These are phyloP conservation scores for Mechanitis messenoides DNA, from an alignment of 2,888 invertebrate genomes.

Conservation along the genomic window DNA sequence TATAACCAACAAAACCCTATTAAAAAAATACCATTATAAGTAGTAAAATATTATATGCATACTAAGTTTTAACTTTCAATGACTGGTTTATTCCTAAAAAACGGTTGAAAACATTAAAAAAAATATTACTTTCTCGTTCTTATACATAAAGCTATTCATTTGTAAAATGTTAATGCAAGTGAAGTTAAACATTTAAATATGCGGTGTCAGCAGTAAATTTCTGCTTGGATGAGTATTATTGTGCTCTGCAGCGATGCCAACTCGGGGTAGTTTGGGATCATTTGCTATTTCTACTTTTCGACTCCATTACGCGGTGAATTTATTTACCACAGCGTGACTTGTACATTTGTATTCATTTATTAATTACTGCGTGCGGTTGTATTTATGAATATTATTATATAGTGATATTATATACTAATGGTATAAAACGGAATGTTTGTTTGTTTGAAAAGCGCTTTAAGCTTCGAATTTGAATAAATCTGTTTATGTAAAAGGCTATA, in stretches of 20 bases:
- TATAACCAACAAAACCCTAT: too few species aligned
- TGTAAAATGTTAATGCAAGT: conserved; percentile 1
- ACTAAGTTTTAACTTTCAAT: too few species aligned
- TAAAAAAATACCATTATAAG: too few species aligned
- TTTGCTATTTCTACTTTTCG: conserved; percentile 62
- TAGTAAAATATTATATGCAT: too few species aligned
- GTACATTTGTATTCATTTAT: conserved; percentile 37
- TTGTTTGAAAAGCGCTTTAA: too few species aligned
- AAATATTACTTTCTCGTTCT: too few species aligned
- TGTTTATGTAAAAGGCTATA: too few species aligned
- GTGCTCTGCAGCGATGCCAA: conserved; percentile 22
- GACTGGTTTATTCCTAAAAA: too few species aligned
- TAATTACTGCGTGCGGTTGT: conserved; percentile 20
- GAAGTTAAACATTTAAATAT: conserved; percentile 15
- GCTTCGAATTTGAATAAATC: too few species aligned
- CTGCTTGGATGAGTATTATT: conserved; percentile 25
- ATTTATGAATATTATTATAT: not conserved
- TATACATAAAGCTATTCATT: not conserved
- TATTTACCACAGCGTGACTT: conserved; percentile 41
- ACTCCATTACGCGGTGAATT: conserved; percentile 55
- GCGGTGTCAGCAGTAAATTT: conserved; percentile 24
- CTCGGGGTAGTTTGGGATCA: conserved; percentile 49
- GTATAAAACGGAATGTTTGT: too few species aligned
- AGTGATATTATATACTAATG: not conserved
- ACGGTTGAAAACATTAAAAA: too few species aligned